Base-by-base conservation (phyloP, 2,797 vertebrate species). In the Crypturellus tataupa region DNA sequence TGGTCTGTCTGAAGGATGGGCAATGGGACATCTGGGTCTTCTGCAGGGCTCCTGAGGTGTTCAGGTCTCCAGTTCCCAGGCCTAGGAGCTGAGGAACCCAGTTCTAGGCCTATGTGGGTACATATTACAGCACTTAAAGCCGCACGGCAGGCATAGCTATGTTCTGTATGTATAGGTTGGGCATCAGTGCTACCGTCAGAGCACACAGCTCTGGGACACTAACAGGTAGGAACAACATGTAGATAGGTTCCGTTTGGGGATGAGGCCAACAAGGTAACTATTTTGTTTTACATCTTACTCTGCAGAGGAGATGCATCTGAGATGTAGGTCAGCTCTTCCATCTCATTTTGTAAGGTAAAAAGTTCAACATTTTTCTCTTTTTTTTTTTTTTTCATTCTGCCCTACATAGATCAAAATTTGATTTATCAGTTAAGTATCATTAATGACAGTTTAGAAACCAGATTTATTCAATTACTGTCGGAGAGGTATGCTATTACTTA, bases 1-100 rank as follows among this genome's bases (percentile, higher is more conserved):
- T 29, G 27, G 16, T 29, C 53, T 31, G 53, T 55, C 29, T 31
- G 31, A 6, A 1, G 2, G 19, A n/a, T 6, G 9, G 5, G 4
- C 17, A 58, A 9, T 0, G 0, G 60, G 15, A 4, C 9, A 4
- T 1, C 0, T n/a, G 12, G 8, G 21, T 65, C 25, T 23, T 73
- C 44, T 87, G 25, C 39, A 80, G 56, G 56, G 11, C n/a, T 9
- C 39, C 47, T 49, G 21, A 25, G 24, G 47, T 49, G 24, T 25
- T 49, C 47, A 12, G 13, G 47, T 49, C 47, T 13, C 47, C 23
- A 25, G 12, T 49, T 49, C 23, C 47, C 47, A 49, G 23, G 47
- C 23, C 47, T 24, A 25, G 47, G 47, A 49, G 13, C 47, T 49
- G 47, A 49, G 47, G 47, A 25, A 49, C 13, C 47, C 47, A 25